These are phyloP conservation scores for Hypanus sabinus DNA, from an alignment of 2,113 vertebrate species.

Conservation along the genomic window DNA sequence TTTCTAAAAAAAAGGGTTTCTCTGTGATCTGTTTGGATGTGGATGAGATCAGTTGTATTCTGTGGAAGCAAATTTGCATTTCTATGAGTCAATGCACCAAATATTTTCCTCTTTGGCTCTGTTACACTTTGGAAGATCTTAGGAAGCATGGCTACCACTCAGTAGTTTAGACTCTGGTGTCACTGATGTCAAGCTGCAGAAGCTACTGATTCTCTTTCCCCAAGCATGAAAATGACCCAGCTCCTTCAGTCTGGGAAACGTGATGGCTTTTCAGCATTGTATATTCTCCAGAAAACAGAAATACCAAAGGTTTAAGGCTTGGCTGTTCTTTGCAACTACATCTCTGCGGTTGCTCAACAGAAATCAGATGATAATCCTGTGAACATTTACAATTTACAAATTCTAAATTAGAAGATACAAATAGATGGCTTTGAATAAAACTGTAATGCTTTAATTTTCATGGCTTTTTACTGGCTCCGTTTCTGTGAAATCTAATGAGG, in stretches of 20 bases:
- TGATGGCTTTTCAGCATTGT: neutral
- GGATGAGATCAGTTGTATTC: neutral
- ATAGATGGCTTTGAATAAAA: neutral
- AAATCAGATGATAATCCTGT: neutral
- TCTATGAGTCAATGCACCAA: neutral
- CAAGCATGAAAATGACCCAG: neutral
- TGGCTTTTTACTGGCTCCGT: neutral
- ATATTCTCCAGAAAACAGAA: neutral
- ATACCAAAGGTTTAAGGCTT: neutral
- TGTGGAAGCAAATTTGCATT: neutral
- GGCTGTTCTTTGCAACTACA: neutral
- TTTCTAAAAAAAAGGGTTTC: neutral
- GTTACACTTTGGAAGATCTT: neutral
- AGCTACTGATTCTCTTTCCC: neutral
- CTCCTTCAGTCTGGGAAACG: neutral
- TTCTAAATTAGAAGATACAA: neutral
- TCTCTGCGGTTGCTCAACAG: neutral
- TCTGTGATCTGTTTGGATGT: neutral
- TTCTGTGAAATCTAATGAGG: neutral
- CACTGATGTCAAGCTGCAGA: neutral
- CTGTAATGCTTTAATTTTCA: neutral
- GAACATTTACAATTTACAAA: neutral
- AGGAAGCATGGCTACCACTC: neutral
- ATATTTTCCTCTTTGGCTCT: neutral
- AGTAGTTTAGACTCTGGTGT: neutral